Evolutionary conservation across 1,140 invertebrate genomes (phyloP), one percentile per base, ranked within the genome.

Genomic region (Cydia fagiglandana): DNA sequence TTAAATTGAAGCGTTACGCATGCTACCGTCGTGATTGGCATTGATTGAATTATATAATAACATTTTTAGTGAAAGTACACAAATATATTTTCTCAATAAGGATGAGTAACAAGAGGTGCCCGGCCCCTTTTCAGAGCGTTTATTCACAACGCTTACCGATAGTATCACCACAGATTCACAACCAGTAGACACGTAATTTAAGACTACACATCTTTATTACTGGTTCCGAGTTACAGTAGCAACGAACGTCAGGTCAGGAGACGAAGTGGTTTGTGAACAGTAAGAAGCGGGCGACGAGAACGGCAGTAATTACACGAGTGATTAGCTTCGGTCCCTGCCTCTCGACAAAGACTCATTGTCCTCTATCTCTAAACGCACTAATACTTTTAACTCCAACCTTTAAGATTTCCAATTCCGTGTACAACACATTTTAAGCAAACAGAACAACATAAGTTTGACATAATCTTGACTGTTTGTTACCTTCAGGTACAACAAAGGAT

Each of bases 301-400:
- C 73, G 75, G 70, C 73, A 75, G 77, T 80, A 76, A 86, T 82
- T 84, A 80, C 80, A 84, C 81, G 83, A 81, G 61, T 80, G 80
- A 83, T 82, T 86, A 80, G 73, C 70, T 78, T 73, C 73, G 77
- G 79, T 78, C 78, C 79, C 76, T 38, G 74, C 17, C 56, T 76
- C 79, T 79, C 78, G 75, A 80, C 73, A 68, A 64, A 73, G 56
- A 61, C 28, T 15, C 74, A 75, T 75, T 75, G 74, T 75, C 28
- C 53, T 56, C 41, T 53, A 50, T 56, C 24, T 30, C 17, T 38
- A 28, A 73, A 73, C 73, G 17, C 38, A 73, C 38, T 12, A 38
- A 38, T 70, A 38, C 66, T 15, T 41, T 41, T 38, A 70, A 70
- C 66, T 70, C 30, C 10, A 24, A 61, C 20, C 7, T 61, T 61